Evolutionary conservation across 2,888 invertebrate species (phyloP), one percentile per base, ranked within the genome.

Genomic region (Chymomyza amoena): DNA sequence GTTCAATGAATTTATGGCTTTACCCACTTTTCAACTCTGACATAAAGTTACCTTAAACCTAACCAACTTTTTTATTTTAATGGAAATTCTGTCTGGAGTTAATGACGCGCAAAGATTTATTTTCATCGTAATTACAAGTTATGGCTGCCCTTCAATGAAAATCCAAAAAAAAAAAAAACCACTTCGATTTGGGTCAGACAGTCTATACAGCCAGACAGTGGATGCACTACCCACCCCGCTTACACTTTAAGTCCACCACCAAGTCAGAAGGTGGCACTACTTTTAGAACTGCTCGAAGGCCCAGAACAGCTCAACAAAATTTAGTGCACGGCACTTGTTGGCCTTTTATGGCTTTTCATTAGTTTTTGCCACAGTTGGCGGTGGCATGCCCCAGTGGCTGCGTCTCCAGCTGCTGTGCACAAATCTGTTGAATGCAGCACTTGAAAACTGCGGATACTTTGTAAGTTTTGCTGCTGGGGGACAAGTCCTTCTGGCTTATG

Each of bases 261-360:
- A 84, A 88, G 83, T 83, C 51, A 51, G 51, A 13, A 20, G 59
- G 4, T 6, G 59, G 59, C 6, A 28, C 36, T 45, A 13, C 39
- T 45, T 45, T 45, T 45, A 45, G 13, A 15, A 15, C 60, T 36
- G 60, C n/a, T 32, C 36, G 36, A 28, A 15, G 32, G 60, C 32
- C 16, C 66, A 72, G 39, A 61, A 64, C n/a, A 68, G 71, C 72
- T 75, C 78, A 79, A 32, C 78, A 75, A 89, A 87, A 82, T 80
- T 70, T 72, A 80, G 80, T 78, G 74, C 72, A 75, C 72, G 13
- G 13, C 73, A 82, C 79, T 87, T 88, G 88, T 81, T 79, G 75
- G 86, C 77, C 77, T 77, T 83, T 86, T 85, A 85, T 79, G 66
- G 79, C 79, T 87, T 87, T 89, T 87, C 86, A 87, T 89, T 87